Percentiles rank a stretch among this genome's conserved stretches.
Evolutionary conservation across 2,797 vertebrate genomes (phyloP).

Genomic region (Lepidocolaptes lacrymiger): DNA sequence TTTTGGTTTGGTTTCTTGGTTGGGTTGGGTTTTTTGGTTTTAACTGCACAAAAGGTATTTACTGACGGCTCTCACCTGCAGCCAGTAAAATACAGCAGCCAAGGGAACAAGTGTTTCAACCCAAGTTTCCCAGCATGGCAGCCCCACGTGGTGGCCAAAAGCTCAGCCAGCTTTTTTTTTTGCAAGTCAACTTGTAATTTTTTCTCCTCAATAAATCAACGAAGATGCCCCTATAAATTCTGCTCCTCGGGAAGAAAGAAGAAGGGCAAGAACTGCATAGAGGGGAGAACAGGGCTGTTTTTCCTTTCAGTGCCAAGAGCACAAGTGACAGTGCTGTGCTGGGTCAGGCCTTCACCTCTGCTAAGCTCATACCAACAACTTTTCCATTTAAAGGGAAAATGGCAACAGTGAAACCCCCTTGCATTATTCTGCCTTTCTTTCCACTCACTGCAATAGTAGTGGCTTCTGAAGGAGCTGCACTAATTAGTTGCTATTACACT

Average conservation of each 20-base stretch:
- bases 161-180: too few relatives aligned
- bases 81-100: neutral
- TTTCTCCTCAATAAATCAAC: slow-evolving; percentile 2
- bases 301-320: slow-evolving; percentile 4
- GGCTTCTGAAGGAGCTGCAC: slow-evolving; percentile 22
- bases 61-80: neutral
- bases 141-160: too few relatives aligned
- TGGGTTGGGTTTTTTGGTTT: neutral
- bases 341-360: slow-evolving; percentile 48
- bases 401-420: neutral
- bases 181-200: neutral
- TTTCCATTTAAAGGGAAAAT: slow-evolving; percentile 28
- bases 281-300: neutral
- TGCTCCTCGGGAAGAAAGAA: neutral
- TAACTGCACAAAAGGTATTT: neutral
- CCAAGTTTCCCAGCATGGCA: too few relatives aligned
- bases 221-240: neutral
- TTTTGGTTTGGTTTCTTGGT: too few relatives aligned
- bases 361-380: slow-evolving; percentile 26
- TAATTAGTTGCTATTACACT: slow-evolving; percentile 52
- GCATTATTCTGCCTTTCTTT: neutral
- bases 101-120: too few relatives aligned
- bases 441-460: neutral
- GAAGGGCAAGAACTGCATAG: neutral
- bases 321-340: slow-evolving; percentile 1